Evolutionary conservation across 2,113 vertebrate species (phyloP), one percentile per base, ranked within the genome.

Genomic region (Coturnix japonica): DNA sequence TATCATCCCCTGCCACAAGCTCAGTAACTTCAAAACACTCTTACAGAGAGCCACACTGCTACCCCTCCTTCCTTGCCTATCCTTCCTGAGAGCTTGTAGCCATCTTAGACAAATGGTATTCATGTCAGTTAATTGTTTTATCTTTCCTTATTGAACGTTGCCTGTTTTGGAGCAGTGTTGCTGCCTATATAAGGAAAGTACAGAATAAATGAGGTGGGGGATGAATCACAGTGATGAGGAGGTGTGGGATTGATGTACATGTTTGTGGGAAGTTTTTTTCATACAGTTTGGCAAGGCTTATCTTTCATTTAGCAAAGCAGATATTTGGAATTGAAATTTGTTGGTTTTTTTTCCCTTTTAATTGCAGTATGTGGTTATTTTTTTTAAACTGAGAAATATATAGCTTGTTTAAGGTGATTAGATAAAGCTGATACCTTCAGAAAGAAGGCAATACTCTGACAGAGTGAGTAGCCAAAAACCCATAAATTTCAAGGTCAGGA

Each of bases 111-210:
- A 26, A 76, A 7, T 22, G 8, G 7, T 57, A 30, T 57, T 64
- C 39, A 75, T 12, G 21, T 17, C 21, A 14, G 14, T 13, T 4
- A 43, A 47, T 30, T 53, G 13, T 26, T 74, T 90, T 53, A 9
- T 63, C 31, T 57, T 39, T 22, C 12, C 21, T 0, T 37, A 7
- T 66, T 63, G 49, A 30, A 70, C 11, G 30, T 0, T 0, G 15
- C 9, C 5, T 30, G 12, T 43, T 73, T n/a, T 22, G n/a, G 37
- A 13, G 13, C 41, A 8, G 8, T 37, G 13, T 63, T 30, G 12
- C 57, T 25, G 14, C 28, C 35, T 19, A 19, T 17, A 6, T 26
- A 76, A 54, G 43, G 43, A 72, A 56, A 82, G 7, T 10, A 37
- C 25, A 15, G 19, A 54, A 51, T 31, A 72, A 87, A 33, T 37